A percentile compares a stretch with the other conserved stretches of the same genome.
Conservation (phyloP, 2,888 invertebrate species). For the Coronaproctus castanopsis region DNA sequence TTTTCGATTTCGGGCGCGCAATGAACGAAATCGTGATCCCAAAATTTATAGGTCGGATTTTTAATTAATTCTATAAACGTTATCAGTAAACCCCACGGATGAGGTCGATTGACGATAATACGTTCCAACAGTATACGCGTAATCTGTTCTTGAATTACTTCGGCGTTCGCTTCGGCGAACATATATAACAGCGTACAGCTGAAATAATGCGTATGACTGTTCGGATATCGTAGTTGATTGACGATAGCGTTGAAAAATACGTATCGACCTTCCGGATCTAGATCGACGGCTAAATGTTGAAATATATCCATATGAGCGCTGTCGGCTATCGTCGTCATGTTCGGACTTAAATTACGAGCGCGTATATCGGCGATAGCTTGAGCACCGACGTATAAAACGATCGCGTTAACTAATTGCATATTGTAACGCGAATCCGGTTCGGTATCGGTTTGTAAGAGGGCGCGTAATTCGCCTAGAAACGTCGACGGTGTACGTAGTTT, state of each 20-base stretch:
- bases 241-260: constrained; percentile 95
- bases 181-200: constrained; percentile 91
- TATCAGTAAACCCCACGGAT: constrained; percentile 96
- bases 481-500: constrained; percentile 87
- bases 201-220: constrained; percentile 99
- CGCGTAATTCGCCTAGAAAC: constrained; percentile 76
- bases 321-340: constrained; percentile 94
- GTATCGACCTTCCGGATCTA: constrained; percentile 95
- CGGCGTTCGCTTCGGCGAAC: constrained; percentile 91
- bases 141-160: constrained; percentile 96
- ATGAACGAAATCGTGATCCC: constrained; percentile 97
- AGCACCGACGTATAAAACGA: constrained; percentile 92
- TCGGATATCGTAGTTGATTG: constrained; percentile 95
- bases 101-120: constrained; percentile 92
- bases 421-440: constrained; percentile 78
- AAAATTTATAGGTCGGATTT: constrained; percentile 95
- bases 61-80: constrained; percentile 98
- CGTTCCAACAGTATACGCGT: constrained; percentile 87
- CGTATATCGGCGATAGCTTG: constrained; percentile 86
- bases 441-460: constrained; percentile 67
- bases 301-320: constrained; percentile 99
- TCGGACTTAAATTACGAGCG: constrained; percentile 75
- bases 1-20: constrained; percentile 99
- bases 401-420: constrained; percentile 86
- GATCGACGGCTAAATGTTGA: constrained; percentile 92